Conservation (phyloP, 2,113 vertebrate species). For the Fulica atra region DNA sequence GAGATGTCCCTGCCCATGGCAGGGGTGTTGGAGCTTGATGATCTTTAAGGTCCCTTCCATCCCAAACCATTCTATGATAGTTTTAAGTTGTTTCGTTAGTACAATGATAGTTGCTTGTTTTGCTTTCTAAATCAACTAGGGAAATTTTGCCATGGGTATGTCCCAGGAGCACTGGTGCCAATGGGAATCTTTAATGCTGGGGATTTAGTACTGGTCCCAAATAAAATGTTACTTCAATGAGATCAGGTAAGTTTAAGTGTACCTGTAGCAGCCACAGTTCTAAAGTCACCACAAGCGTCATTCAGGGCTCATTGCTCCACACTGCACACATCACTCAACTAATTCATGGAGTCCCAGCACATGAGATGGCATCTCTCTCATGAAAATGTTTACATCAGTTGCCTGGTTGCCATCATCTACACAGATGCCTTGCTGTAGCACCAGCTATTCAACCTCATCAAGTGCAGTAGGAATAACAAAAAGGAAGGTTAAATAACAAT, state of each 20-base stretch:
- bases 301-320: not conserved
- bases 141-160: not conserved
- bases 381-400: conserved; percentile 22
- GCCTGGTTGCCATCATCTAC: not conserved
- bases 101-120: not conserved
- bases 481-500: not conserved
- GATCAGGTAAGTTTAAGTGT: not conserved
- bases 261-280: not conserved
- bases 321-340: not conserved
- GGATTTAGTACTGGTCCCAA: not conserved
- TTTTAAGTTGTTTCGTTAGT: not conserved
- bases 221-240: not conserved
- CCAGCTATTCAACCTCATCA: not conserved
- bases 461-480: not conserved
- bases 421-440: not conserved
- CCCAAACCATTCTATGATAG: too few species aligned
- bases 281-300: not conserved
- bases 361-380: conserved; percentile 2
- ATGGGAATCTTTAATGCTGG: not conserved
- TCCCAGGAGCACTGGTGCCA: not conserved
- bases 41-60: too few species aligned
- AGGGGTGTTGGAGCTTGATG: too few species aligned
- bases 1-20: too few species aligned
- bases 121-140: not conserved
- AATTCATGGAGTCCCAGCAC: not conserved